phyloP scores from a whole-genome alignment of 1,140 invertebrate species.

The Neotoxoptera formosana region DNA sequence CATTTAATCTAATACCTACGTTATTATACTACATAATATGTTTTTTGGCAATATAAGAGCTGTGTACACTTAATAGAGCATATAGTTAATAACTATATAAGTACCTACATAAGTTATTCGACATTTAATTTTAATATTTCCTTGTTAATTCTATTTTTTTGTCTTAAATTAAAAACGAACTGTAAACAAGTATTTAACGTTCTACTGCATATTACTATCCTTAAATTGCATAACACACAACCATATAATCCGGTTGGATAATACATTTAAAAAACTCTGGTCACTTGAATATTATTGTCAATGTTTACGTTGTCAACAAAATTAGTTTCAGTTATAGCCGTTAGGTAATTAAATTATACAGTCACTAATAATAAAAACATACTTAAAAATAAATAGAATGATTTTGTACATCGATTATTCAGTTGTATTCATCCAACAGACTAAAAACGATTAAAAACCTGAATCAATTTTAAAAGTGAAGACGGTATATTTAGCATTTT shows the following conservation, averaged over 20 bases:
- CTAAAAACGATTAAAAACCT: neutral
- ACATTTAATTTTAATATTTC: neutral
- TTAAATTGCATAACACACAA: neutral
- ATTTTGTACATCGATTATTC: neutral
- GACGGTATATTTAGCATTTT: too few species aligned
- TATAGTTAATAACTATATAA: too few species aligned
- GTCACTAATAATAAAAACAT: neutral
- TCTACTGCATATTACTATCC: too few species aligned
- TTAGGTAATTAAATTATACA: slow-evolving; percentile 12
- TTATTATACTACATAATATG: neutral
- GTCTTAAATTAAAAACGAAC: neutral
- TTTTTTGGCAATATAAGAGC: neutral
- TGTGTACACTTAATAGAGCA: too few species aligned
- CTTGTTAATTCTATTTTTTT: neutral
- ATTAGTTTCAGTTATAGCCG: neutral
- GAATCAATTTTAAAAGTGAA: neutral
- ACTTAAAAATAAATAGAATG: neutral
- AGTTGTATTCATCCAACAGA: neutral
- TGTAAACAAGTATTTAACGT: neutral
- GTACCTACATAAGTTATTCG: neutral
- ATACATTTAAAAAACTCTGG: neutral
- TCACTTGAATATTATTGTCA: slow-evolving; percentile 6
- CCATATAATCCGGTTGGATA: neutral
- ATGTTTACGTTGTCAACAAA: neutral
- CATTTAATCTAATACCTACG: neutral